phyloP scores from a whole-genome alignment of 2,113 vertebrate species.

The Lathamus discolor region DNA sequence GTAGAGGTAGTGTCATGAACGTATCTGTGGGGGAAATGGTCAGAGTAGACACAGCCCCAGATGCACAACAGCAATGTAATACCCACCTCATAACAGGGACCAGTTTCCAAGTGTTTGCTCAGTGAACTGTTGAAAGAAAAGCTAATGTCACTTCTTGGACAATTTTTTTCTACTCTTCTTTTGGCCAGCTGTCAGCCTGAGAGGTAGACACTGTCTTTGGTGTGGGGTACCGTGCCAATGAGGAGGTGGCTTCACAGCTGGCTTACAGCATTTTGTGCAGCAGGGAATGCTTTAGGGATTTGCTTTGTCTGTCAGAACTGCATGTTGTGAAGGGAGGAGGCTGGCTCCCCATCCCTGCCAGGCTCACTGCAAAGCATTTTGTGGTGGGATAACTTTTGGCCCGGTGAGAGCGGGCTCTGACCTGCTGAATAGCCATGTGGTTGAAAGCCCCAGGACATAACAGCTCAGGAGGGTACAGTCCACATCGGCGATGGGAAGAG shows the following conservation, averaged over 20 bases:
- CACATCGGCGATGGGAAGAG: neutral
- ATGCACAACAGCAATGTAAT: neutral
- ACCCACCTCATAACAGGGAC: neutral
- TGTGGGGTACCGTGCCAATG: neutral
- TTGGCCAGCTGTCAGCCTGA: neutral
- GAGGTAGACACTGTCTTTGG: neutral
- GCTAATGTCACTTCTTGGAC: neutral
- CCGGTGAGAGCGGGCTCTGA: neutral
- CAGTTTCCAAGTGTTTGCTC: neutral
- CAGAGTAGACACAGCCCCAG: neutral
- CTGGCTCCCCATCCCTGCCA: neutral
- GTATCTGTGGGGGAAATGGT: neutral
- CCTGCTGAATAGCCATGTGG: fast-evolving
- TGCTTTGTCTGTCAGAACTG: neutral
- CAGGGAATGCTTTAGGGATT: neutral
- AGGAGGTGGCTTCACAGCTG: neutral
- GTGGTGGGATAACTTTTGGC: neutral
- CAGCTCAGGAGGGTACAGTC: neutral
- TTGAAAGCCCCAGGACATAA: fast-evolving
- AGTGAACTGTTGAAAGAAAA: neutral
- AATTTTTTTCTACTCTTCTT: neutral
- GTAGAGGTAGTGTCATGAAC: neutral
- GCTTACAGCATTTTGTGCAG: neutral
- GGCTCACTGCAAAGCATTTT: neutral
- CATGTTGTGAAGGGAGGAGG: fast-evolving